Base-by-base conservation (phyloP, 2,113 vertebrate species). In the Esox niger region DNA sequence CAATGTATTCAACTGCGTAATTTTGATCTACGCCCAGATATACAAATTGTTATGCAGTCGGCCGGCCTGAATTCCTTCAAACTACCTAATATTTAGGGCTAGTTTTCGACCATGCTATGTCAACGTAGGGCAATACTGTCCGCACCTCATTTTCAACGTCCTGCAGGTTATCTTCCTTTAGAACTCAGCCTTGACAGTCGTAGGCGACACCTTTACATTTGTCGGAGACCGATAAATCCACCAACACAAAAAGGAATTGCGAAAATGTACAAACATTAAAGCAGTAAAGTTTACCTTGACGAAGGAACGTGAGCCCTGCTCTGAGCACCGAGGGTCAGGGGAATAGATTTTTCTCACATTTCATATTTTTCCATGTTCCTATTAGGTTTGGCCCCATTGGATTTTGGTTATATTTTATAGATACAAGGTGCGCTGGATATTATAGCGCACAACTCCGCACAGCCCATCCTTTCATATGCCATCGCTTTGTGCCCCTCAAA, bases 271-370 rank as follows among this genome's bases (percentile, higher is more conserved):
- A 38, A 64, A 43, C 38, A 43, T 57, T 32, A 31, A 60, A 57
- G 29, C 21, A 54, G 64, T 21, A 57, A 76, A 82, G 76, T 86
- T 85, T 86, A 86, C 84, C 84, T 84, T 72, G 73, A 69, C 38
- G 68, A 80, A 78, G 71, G 77, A 84, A 84, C 73, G 72, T 75
- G 76, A 78, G 82, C 79, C 78, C 78, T 76, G 79, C 70, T 80
- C 71, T 61, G 73, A 82, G 66, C 64, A 78, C 72, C 66, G 66
- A 76, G 80, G 75, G 56, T 84, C 79, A 79, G 78, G 74, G 72
- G 64, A 74, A 79, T 59, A 64, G 62, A 57, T 69, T 76, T 76
- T 76, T 80, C 76, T 86, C 72, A 82, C 77, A 75, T 79, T 61
- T 81, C 82, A 79, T 74, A 66, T 81, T 78, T 74, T 64, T 73